phyloP scores from a whole-genome alignment of 2,888 invertebrate genomes.

The Eupithecia subumbrata region DNA sequence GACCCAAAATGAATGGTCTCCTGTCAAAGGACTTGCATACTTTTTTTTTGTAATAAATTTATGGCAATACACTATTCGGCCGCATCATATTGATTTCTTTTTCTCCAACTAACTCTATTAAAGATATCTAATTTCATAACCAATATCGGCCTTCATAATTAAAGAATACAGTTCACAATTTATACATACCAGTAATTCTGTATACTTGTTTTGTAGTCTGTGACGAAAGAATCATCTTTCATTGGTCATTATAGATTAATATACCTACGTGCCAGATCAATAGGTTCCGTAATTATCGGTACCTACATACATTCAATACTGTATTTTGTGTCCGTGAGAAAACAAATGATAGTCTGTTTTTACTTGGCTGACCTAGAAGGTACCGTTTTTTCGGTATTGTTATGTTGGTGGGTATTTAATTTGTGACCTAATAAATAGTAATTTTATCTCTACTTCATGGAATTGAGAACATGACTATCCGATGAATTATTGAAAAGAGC shows the following conservation, averaged over 20 bases:
- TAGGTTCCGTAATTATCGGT: conserved; percentile 77
- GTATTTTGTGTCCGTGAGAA: conserved; percentile 79
- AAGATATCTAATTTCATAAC: conserved; percentile 45
- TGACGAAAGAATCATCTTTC: conserved; percentile 80
- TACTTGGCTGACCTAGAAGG: conserved; percentile 44
- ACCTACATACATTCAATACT: conserved; percentile 47
- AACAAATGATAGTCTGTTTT: conserved; percentile 74
- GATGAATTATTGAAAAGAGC: neutral
- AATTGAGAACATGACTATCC: neutral
- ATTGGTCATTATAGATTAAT: conserved; percentile 82
- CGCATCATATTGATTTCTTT: neutral
- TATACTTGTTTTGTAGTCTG: conserved; percentile 80
- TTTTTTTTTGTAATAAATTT: too few species aligned
- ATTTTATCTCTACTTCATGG: too few species aligned
- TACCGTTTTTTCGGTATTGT: neutral
- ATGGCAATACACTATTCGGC: neutral
- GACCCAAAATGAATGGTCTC: too few species aligned
- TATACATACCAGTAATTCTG: conserved; percentile 82
- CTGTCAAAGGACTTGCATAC: too few species aligned
- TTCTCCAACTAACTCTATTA: neutral
- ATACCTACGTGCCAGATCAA: conserved; percentile 82
- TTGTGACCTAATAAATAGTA: neutral
- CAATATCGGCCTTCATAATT: conserved; percentile 77
- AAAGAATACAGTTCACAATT: conserved; percentile 80
- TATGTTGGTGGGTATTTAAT: neutral